Percentiles rank a stretch among this genome's conserved stretches.
phyloP scores from a whole-genome alignment of 2,888 invertebrate species.

The Chironomus riparius region DNA sequence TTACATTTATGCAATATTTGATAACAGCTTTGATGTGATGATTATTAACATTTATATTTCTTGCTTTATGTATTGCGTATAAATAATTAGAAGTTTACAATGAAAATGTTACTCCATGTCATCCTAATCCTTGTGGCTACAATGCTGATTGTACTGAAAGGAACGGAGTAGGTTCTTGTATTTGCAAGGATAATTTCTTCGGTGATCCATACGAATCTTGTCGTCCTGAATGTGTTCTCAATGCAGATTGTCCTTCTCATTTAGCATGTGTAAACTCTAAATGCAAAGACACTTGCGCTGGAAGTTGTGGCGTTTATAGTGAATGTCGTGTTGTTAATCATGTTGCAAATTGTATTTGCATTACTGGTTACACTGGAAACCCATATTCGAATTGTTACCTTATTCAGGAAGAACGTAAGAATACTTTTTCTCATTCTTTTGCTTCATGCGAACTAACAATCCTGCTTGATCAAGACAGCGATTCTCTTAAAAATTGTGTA shows the following conservation, averaged over 20 bases:
- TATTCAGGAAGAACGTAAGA: background rate
- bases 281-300: constrained; percentile 64
- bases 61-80: too few species aligned
- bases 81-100: too few species aligned
- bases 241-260: constrained; percentile 61
- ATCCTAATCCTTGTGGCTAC: too few species aligned
- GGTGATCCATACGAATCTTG: constrained; percentile 60
- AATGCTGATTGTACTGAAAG: too few species aligned
- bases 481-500: background rate
- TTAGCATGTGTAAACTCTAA: constrained; percentile 64
- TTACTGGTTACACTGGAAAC: constrained; percentile 46
- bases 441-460: background rate
- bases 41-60: too few species aligned
- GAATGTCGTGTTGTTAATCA: constrained; percentile 58
- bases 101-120: too few species aligned
- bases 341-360: constrained; percentile 58
- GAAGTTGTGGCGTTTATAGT: constrained; percentile 58
- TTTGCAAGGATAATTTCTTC: constrained; percentile 32
- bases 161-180: background rate
- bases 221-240: constrained; percentile 62
- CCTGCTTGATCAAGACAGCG: background rate
- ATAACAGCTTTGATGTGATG: too few species aligned
- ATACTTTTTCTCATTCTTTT: background rate
- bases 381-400: background rate
- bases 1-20: too few species aligned